phyloP scores from a whole-genome alignment of 2,888 invertebrate genomes.

The Patella pellucida region DNA sequence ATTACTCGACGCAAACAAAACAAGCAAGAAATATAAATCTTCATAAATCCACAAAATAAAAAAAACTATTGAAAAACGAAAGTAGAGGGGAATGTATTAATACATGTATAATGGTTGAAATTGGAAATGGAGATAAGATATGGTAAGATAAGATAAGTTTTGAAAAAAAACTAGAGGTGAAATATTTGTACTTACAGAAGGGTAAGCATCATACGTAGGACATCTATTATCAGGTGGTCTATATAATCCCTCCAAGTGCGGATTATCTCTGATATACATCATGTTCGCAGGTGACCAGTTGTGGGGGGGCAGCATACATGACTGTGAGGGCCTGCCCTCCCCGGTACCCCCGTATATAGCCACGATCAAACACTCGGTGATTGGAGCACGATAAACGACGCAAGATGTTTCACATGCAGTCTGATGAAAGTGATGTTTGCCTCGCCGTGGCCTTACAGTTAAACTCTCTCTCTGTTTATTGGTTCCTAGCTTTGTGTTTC shows the following conservation, averaged over 20 bases:
- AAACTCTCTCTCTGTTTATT: conserved; percentile 6
- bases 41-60: too few species aligned
- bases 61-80: too few species aligned
- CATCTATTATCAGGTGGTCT: conserved; percentile 6
- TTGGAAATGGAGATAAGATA: too few species aligned
- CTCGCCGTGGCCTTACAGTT: neutral
- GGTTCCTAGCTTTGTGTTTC: conserved; percentile 13
- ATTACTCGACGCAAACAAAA: too few species aligned
- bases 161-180: neutral
- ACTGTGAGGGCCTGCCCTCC: conserved; percentile 2
- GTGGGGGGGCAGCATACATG: conserved; percentile 16
- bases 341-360: conserved; percentile 12
- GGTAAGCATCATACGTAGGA: conserved; percentile 12
- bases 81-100: too few species aligned
- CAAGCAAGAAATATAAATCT: too few species aligned
- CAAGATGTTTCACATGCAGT: neutral
- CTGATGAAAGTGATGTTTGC: conserved; percentile 9
- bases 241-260: conserved; percentile 2
- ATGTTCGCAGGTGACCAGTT: conserved; percentile 6
- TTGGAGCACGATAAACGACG: conserved; percentile 9
- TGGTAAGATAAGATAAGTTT: too few species aligned
- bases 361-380: conserved; percentile 16
- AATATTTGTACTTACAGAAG: conserved; percentile 11
- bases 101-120: too few species aligned
- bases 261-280: conserved; percentile 18